phyloP scores from a whole-genome alignment of 2,113 vertebrate genomes.

The Malurus elegans region DNA sequence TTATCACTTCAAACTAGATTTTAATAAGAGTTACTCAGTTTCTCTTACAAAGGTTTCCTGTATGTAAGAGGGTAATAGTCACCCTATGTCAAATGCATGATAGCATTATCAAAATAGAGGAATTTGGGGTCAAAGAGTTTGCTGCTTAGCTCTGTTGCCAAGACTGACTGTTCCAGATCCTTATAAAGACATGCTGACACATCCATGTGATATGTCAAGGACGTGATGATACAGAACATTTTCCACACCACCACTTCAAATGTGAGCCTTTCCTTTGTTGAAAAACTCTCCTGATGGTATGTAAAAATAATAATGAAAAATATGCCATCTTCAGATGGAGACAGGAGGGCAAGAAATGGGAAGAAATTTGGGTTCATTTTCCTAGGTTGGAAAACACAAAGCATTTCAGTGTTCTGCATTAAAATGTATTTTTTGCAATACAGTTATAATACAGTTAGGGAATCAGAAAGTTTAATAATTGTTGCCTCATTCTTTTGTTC shows the following conservation, averaged over 20 bases:
- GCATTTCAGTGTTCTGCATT: neutral
- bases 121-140: constrained; percentile 43
- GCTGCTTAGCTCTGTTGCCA: constrained; percentile 24
- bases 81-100: neutral
- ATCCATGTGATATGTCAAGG: neutral
- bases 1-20: neutral
- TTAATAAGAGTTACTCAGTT: neutral
- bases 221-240: constrained; percentile 4
- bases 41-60: neutral
- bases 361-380: neutral
- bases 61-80: neutral
- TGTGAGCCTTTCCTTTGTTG: neutral
- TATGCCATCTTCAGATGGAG: neutral
- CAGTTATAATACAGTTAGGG: neutral
- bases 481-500: neutral
- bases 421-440: neutral
- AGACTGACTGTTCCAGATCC: constrained; percentile 16
- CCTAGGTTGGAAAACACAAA: neutral
- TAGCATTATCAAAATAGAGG: constrained; percentile 34
- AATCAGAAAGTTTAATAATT: neutral
- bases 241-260: neutral
- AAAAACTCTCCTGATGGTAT: neutral
- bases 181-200: constrained; percentile 56
- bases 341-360: neutral
- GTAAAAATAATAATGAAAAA: neutral